These are phyloP conservation scores for Opisthocomus hoazin DNA, from an alignment of 2,113 vertebrate species.

Conservation along the genomic window DNA sequence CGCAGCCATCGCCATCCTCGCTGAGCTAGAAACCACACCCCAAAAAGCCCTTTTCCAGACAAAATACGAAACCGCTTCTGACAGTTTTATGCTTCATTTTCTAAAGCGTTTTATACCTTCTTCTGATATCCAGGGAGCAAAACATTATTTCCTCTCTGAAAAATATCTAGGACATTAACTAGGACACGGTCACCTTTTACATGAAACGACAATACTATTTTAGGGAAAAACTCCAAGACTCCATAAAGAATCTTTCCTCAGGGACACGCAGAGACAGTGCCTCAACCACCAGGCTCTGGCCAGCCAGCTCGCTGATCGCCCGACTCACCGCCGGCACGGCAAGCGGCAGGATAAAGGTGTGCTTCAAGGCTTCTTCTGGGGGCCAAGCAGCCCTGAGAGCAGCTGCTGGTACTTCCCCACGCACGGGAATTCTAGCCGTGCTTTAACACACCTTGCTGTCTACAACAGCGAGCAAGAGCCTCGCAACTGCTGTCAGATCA, in stretches of 20 bases:
- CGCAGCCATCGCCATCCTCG: accelerated
- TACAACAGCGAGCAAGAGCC: background rate
- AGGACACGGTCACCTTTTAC: constrained; percentile 7
- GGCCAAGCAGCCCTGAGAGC: background rate
- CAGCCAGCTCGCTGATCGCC: background rate
- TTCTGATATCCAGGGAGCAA: background rate
- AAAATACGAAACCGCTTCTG: background rate
- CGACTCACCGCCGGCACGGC: accelerated
- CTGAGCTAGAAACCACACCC: background rate
- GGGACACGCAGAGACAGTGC: background rate
- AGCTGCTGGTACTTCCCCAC: background rate
- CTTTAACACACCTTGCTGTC: background rate
- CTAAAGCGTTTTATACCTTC: background rate
- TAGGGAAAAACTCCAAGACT: background rate
- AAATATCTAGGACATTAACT: constrained; percentile 47
- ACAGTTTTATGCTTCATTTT: background rate
- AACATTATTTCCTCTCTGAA: background rate
- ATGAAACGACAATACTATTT: constrained; percentile 12
- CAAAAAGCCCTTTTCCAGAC: background rate
- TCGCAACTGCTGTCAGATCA: accelerated
- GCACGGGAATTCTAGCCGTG: background rate
- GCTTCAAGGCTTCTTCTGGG: background rate
- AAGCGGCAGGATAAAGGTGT: too few relatives aligned
- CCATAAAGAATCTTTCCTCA: background rate
- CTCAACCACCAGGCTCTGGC: background rate